Base-by-base conservation (phyloP, 2,888 invertebrate species). In the Cinara cedri region DNA sequence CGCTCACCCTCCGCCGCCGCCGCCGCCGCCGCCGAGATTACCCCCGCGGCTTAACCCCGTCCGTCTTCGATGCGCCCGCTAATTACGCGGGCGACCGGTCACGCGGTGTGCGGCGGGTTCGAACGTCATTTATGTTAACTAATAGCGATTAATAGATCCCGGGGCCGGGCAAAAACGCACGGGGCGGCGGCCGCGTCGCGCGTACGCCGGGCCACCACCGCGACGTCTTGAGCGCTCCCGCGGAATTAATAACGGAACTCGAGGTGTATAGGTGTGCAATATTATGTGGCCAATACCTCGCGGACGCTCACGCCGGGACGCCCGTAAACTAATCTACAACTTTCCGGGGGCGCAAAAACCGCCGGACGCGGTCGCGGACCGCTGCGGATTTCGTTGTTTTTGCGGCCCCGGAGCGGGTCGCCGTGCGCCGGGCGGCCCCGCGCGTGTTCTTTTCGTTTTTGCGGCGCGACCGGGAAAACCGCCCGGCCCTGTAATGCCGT, bases 141-240 rank as follows among this genome's bases (percentile, higher is more conserved):
- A 78, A 78, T 78, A 78, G 78, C 78, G 60, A 78, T 78, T 78
- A 78, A 78, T 78, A 78, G 78, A 78, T 78, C 68, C 68, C 78
- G 49, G 14, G 76, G 70, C 78, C 68, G 78, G n/a, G 76, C 76
- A 76, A 76, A 76, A 76, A 76, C 76, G 76, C 14, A 6, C 19
- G 44, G 63, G 74, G 74, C 21, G 54, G 51, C 49, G 34, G 70
- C 55, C 6, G 55, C 10, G 1, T 9, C n/a, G 10, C 10, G 1
- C 6, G 8, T 34, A 34, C 19, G 54, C 55, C 75, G n/a, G n/a
- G n/a, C n/a, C n/a, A n/a, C 34, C 34, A 6, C 34, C 34, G 3
- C 34, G 34, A 34, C 34, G 34, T 34, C 34, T 34, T 34, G 6
- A 24, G 44, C 14, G 66, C 66, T 44, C 55, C 68, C 19, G 14